Percentiles rank a stretch among this genome's conserved stretches.
Conservation (phyloP, 2,888 invertebrate species). For the Steinernema hermaphroditum region DNA sequence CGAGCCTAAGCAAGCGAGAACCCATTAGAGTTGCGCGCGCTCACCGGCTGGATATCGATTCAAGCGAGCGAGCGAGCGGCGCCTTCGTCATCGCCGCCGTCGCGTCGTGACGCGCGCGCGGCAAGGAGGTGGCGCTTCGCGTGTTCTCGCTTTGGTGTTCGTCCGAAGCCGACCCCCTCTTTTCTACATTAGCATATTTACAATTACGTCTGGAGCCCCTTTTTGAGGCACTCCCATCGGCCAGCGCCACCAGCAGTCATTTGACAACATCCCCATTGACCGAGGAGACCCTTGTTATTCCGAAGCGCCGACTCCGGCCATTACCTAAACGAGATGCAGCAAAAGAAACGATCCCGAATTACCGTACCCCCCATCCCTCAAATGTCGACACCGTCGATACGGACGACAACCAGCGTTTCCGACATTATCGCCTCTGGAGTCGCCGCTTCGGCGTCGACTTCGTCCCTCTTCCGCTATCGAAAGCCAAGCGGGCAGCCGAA, state of each 20-base stretch:
- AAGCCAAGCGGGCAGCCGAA: background rate
- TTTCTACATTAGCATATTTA: conserved; percentile 20
- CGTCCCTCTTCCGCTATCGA: background rate
- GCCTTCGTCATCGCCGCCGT: background rate
- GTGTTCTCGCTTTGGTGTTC: conserved; percentile 18
- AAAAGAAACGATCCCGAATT: conserved; percentile 11
- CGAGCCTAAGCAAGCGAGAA: conserved; percentile 3
- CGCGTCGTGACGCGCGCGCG: background rate
- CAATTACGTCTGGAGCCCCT: background rate
- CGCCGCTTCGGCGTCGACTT: background rate
- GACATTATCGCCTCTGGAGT: conserved; percentile 21
- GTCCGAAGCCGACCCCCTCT: background rate
- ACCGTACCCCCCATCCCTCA: conserved; percentile 2
- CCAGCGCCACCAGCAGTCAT: no score
- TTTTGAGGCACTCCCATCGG: background rate
- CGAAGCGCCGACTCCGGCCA: no score
- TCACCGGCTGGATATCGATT: background rate
- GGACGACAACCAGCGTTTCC: conserved; percentile 1
- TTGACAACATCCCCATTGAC: no score
- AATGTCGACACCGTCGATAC: background rate
- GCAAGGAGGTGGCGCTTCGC: conserved; percentile 15
- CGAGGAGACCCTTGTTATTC: no score
- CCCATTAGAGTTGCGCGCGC: conserved; percentile 2
- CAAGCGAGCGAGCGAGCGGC: background rate
- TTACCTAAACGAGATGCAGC: no score